These are phyloP conservation scores for Tinea pellionella DNA, from an alignment of 2,888 invertebrate genomes.

Conservation along the genomic window DNA sequence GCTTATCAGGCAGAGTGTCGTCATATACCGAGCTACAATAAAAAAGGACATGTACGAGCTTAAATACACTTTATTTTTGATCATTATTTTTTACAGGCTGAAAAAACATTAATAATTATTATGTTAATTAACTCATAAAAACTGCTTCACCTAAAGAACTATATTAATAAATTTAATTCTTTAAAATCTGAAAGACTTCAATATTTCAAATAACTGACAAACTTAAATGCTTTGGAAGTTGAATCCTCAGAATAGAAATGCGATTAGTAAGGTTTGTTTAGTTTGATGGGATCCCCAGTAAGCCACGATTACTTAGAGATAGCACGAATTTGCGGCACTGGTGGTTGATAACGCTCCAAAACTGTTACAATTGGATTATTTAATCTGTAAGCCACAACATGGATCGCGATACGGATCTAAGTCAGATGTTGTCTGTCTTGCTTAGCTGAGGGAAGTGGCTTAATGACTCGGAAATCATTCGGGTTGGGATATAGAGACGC, in stretches of 20 bases:
- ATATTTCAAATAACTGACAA: background rate
- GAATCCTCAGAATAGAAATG: constrained; percentile 43
- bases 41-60: no score
- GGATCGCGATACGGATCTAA: constrained; percentile 56
- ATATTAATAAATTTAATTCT: no score
- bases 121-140: no score
- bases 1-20: no score
- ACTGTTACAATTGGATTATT: constrained; percentile 50
- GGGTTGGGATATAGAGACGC: constrained; percentile 57
- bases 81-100: no score
- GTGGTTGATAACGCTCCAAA: constrained; percentile 56
- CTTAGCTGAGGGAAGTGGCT: constrained; percentile 59
- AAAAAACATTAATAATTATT: no score
- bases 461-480: constrained; percentile 68
- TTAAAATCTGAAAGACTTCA: no score
- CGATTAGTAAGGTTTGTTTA: constrained; percentile 64
- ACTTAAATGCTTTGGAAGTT: background rate
- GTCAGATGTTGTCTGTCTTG: constrained; percentile 67
- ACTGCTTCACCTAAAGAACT: no score
- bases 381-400: constrained; percentile 53
- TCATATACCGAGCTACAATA: no score
- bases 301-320: constrained; percentile 59
- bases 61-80: no score
- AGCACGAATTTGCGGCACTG: constrained; percentile 63
- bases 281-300: constrained; percentile 61